Evolutionary conservation across 2,113 vertebrate species (phyloP), one percentile per base, ranked within the genome.

Genomic region (Gymnarchus niloticus): DNA sequence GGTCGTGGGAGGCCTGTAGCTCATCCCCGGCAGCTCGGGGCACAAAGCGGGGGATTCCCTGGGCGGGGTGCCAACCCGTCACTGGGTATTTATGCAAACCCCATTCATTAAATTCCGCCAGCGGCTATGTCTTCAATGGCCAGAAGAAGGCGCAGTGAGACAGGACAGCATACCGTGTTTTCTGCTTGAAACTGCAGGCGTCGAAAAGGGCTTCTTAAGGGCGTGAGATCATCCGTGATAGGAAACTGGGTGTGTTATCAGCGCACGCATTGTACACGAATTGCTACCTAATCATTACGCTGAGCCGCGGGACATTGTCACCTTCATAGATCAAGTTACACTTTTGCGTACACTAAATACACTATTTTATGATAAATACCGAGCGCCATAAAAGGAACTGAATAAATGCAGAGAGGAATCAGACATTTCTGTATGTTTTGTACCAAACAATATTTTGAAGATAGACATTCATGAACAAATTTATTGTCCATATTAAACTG

Each of bases 151-250:
- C 54, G 90, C 89, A 77, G 7, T 9, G 87, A 87, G 84, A 49
- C 85, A 46, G 56, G 1, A 1, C 2, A 81, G 48, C 48, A 2
- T 25, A 0, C 65, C 23, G 4, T 76, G 65, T 88, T 85, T 6
- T 85, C 85, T 37, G 77, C 86, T 77, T 77, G 84, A 87, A 88
- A 84, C 83, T 82, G 89, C 87, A 90, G 81, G 85, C 90, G 73
- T 87, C 87, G 86, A 93, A 93, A 91, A 93, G 89, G 88, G 89
- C 94, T 93, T 94, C 94, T 93, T 94, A 94, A 93, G 93, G 94
- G 92, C 94, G 94, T 94, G 90, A 91, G 89, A 87, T 89, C 87
- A 59, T 61, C 85, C n/a, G 8, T 87, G 88, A 84, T 89, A 87
- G 86, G 48, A 89, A 76, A 83, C 83, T 89, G 93, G 93, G 93